Base-by-base conservation (phyloP, 2,113 vertebrate species). In the Laticauda laticaudata region DNA sequence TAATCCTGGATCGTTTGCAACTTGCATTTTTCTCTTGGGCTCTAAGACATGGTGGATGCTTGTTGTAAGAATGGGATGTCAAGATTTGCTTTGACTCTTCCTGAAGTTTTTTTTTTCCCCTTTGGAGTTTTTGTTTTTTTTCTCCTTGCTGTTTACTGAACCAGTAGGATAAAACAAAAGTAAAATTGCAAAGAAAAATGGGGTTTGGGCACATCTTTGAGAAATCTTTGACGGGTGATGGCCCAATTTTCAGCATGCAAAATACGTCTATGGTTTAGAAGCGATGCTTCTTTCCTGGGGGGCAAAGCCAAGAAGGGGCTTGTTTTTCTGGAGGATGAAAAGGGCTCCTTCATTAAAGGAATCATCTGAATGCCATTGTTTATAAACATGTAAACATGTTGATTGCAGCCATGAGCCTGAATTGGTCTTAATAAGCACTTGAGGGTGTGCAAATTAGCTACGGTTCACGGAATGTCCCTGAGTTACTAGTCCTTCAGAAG, bases 391-490 rank as follows among this genome's bases (percentile, higher is more conserved):
- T 97, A 98, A 97, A 97, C 97, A 97, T 97, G 95, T 96, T 96
- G 97, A 97, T 97, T 97, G 96, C 93, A 96, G 95, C 29, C 94
- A 95, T 81, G 96, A 1, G 21, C 85, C 21, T 97, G 96, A 98
- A 97, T 97, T 94, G 95, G 96, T 97, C 94, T 61, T 98, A 98
- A 98, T 97, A 97, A 98, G 97, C 96, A 97, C 1, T 87, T 97
- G 96, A 96, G 95, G 93, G 95, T 96, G 95, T 97, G 64, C 96
- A 96, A 97, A 98, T 98, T 98, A 98, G 95, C 96, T 95, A 96
- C 97, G 97, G 97, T 96, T 98, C 97, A 97, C 94, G 96, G 96
- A 93, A 95, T 95, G 95, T 96, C 95, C 97, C 93, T 96, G 93
- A 93, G 94, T 96, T 85, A 90, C 64, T 90, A 92, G 94, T 95